Conservation (phyloP, 2,888 invertebrate genomes). For the Chrysolina oricalcia region DNA sequence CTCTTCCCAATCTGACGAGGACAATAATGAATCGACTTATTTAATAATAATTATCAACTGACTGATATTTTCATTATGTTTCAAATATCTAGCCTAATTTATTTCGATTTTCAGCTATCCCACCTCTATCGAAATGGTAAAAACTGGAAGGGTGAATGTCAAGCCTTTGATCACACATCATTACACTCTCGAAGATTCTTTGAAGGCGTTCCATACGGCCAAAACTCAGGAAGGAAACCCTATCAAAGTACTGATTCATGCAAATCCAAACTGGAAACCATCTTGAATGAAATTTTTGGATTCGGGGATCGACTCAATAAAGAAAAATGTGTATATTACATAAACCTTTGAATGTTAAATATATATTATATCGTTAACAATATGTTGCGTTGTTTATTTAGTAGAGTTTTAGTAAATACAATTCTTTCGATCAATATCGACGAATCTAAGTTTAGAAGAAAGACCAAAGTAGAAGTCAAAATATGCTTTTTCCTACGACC, state of each 20-base stretch:
- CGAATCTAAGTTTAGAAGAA: too few species aligned
- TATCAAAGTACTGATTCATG: conserved; percentile 93
- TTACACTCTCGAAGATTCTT: conserved; percentile 83
- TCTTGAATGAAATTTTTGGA: conserved; percentile 32
- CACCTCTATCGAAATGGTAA: conserved; percentile 84
- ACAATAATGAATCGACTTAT: too few species aligned
- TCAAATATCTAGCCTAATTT: not conserved
- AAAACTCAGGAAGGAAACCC: conserved; percentile 81
- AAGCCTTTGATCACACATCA: conserved; percentile 90
- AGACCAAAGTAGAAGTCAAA: too few species aligned
- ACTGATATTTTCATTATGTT: too few species aligned
- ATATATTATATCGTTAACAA: not conserved
- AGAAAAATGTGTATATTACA: not conserved
- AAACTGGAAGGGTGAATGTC: conserved; percentile 84
- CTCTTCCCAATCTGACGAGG: too few species aligned
- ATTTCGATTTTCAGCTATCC: conserved; percentile 77
- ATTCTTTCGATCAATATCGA: too few species aligned
- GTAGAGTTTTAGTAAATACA: too few species aligned
- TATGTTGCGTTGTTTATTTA: too few species aligned
- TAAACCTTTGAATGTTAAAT: not conserved
- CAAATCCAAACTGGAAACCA: conserved; percentile 69
- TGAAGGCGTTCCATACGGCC: conserved; percentile 89
- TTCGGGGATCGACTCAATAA: not conserved
- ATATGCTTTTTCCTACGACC: too few species aligned
- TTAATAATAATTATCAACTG: too few species aligned